Base-by-base conservation (phyloP, 2,113 vertebrate genomes). In the Camelus dromedarius region DNA sequence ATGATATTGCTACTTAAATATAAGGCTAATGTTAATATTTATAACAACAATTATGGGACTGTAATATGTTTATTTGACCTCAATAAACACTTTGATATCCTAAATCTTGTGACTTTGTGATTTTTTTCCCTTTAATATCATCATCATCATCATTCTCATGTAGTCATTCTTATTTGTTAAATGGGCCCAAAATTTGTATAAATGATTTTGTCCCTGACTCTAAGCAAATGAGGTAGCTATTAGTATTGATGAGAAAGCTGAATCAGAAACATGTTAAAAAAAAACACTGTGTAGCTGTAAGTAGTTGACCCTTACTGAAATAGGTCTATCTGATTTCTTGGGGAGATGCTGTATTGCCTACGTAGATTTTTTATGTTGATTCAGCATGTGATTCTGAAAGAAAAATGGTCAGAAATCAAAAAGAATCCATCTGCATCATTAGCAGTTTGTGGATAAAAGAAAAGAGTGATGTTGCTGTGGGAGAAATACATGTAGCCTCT, bases 41-140 rank as follows among this genome's bases (percentile, higher is more conserved):
- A 96, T 95, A 24, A 77, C 2, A 96, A 66, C 95, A 95, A 96
- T 93, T 91, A 95, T 96, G 42, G 42, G 92, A 0, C 28, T 87
- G 26, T 58, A 80, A 52, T 77, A 67, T 96, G 50, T 52, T 96
- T 96, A 48, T 94, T 92, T 83, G n/a, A 91, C 38, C 95, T 98
- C 96, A 98, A 98, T 98, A 99, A 98, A 99, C 84, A 86, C 50
- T 93, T 97, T 35, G 0, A 8, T 96, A 92, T 77, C 8, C 64
- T 86, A 93, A 97, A 73, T 89, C 88, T 69, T 95, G 15, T 84
- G 7, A 2, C 64, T 95, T 94, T 96, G 75, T 75, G 54, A 77
- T 52, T 69, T 16, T 94, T 95, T 84, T 76, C 20, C 72, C 20
- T 60, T 94, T 73, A 70, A 42, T 84, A 38, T 93, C 4, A 50